These are phyloP conservation scores for Sphaerophoria taeniata DNA, from an alignment of 2,888 invertebrate species.

Conservation along the genomic window DNA sequence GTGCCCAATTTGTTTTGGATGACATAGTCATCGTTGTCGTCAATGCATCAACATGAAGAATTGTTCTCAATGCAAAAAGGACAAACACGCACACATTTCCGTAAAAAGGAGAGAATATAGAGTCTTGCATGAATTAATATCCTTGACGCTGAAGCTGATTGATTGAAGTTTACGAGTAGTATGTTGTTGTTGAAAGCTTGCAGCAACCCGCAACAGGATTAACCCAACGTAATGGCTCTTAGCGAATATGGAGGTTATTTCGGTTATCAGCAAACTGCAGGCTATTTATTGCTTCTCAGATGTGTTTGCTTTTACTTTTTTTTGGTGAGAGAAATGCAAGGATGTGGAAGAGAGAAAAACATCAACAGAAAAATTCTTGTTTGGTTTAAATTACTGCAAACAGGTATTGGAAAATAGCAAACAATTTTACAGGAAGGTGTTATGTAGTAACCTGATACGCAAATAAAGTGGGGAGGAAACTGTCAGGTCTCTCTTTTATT, in stretches of 20 bases:
- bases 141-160: constrained; percentile 60
- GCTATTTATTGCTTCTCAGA: no score
- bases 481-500: no score
- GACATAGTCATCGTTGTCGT: constrained; percentile 38
- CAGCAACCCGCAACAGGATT: constrained; percentile 49
- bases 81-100: neutral
- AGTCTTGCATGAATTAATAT: constrained; percentile 25
- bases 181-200: constrained; percentile 42
- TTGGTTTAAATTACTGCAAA: no score
- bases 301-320: no score
- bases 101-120: constrained; percentile 24
- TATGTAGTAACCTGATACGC: no score
- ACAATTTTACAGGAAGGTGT: no score
- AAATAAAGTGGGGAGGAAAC: no score
- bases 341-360: constrained; percentile 25
- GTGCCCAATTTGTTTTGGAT: constrained; percentile 47
- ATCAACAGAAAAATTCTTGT: constrained; percentile 40
- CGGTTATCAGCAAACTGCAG: constrained; percentile 52
- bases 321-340: neutral
- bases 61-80: constrained; percentile 9
- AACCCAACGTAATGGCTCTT: constrained; percentile 14
- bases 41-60: constrained; percentile 33
- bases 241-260: constrained; percentile 50
- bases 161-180: constrained; percentile 48
- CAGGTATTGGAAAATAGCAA: no score